Conservation (phyloP, 2,113 vertebrate genomes). For the Zosterops japonicus region DNA sequence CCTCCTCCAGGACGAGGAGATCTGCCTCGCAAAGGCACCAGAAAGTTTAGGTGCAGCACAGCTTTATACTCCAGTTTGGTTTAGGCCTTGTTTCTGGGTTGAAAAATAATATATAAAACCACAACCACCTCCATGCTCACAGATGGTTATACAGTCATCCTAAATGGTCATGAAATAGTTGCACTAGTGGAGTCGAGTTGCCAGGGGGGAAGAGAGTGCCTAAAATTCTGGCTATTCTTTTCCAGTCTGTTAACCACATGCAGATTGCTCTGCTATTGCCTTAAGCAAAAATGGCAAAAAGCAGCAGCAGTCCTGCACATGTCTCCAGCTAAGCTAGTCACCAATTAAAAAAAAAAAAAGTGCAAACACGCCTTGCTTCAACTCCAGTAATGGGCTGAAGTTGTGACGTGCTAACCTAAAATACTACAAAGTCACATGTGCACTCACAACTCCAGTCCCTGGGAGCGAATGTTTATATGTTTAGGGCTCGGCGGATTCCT, state of each 20-base stretch:
- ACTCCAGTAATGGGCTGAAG: not conserved
- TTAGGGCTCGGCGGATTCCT: not conserved
- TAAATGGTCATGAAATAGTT: not conserved
- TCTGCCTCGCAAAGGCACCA: not conserved
- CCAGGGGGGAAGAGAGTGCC: not conserved
- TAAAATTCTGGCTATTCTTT: slow-evolving; percentile 33
- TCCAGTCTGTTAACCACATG: not conserved
- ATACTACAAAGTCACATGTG: not conserved
- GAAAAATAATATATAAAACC: not conserved
- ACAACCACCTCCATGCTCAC: not conserved
- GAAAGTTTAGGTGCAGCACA: not conserved
- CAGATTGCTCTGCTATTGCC: not conserved
- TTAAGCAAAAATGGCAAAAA: slow-evolving; percentile 15
- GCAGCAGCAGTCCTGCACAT: not conserved
- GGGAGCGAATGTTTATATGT: not conserved
- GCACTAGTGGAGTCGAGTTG: not conserved
- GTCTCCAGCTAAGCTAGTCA: not conserved
- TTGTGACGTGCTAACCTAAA: not conserved
- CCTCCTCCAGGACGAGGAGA: not conserved
- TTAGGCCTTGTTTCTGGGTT: not conserved
- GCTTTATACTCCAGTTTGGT: not conserved
- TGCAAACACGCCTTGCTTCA: not conserved
- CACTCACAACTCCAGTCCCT: not conserved
- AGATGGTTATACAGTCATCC: not conserved
- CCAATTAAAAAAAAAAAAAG: not conserved